Evolutionary conservation across 2,113 vertebrate genomes (phyloP).

Genomic region (Barbus barbus): DNA sequence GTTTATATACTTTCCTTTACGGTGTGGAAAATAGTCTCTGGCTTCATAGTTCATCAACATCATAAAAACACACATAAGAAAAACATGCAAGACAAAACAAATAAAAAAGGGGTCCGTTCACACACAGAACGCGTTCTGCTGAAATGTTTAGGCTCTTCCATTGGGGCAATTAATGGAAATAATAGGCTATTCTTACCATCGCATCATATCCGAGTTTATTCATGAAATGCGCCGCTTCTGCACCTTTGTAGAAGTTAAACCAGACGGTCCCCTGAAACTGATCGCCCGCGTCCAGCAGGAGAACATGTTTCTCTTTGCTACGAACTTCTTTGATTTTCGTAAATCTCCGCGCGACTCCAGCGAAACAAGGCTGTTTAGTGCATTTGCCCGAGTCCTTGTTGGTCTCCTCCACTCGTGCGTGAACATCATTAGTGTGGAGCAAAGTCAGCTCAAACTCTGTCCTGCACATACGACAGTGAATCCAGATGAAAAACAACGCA

Average conservation of each 20-base stretch:
- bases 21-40: too few species aligned
- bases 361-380: constrained; percentile 71
- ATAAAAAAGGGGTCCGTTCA: too few species aligned
- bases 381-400: constrained; percentile 74
- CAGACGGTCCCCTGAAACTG: constrained; percentile 93
- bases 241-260: constrained; percentile 87
- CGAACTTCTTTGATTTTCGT: constrained; percentile 73
- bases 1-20: too few species aligned
- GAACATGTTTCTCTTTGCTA: constrained; percentile 70
- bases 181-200: too few species aligned
- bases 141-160: too few species aligned
- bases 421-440: constrained; percentile 94
- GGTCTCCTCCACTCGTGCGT: constrained; percentile 86
- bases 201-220: constrained; percentile 84
- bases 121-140: too few species aligned
- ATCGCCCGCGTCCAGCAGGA: constrained; percentile 91
- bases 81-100: too few species aligned
- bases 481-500: constrained; percentile 30
- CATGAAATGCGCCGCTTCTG: constrained; percentile 87
- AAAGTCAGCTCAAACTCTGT: constrained; percentile 78
- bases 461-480: constrained; percentile 25
- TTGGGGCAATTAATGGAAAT: too few species aligned
- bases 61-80: too few species aligned
- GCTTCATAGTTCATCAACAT: too few species aligned
- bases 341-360: constrained; percentile 81